phyloP scores from a whole-genome alignment of 2,113 vertebrate genomes.

The Bambusicola thoracicus region DNA sequence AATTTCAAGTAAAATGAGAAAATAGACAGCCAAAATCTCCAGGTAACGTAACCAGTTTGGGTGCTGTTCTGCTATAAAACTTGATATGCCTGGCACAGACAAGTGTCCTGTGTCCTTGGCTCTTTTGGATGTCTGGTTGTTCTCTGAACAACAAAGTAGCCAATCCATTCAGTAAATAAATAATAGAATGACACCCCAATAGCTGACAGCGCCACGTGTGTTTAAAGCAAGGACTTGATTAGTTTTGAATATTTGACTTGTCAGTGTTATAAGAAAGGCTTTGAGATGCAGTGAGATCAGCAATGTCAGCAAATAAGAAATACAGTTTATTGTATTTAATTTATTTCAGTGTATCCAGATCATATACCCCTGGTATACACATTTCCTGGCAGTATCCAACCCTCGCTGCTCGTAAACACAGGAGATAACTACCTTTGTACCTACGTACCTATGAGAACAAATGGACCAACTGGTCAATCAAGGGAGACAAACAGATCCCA shows the following conservation, averaged over 20 bases:
- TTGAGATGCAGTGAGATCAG: neutral
- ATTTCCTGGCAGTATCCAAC: neutral
- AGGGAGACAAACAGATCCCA: neutral
- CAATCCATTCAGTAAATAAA: neutral
- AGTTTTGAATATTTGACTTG: neutral
- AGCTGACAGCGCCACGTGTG: neutral
- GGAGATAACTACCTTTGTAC: neutral
- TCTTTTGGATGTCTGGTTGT: neutral
- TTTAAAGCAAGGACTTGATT: neutral
- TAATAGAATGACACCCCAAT: neutral
- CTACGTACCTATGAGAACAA: neutral
- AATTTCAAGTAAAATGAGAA: neutral
- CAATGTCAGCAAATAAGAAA: neutral
- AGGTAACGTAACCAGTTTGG: neutral
- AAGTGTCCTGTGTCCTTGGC: neutral
- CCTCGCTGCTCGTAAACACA: neutral
- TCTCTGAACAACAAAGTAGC: neutral
- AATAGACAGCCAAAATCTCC: neutral
- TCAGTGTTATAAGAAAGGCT: neutral
- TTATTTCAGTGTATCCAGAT: neutral
- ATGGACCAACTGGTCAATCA: neutral
- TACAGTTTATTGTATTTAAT: neutral
- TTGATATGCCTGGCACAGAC: neutral
- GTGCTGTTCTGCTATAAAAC: neutral
- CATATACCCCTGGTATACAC: neutral